Evolutionary conservation across 2,113 vertebrate genomes (phyloP), one percentile per base, ranked within the genome.

Genomic region (Chionomys nivalis): DNA sequence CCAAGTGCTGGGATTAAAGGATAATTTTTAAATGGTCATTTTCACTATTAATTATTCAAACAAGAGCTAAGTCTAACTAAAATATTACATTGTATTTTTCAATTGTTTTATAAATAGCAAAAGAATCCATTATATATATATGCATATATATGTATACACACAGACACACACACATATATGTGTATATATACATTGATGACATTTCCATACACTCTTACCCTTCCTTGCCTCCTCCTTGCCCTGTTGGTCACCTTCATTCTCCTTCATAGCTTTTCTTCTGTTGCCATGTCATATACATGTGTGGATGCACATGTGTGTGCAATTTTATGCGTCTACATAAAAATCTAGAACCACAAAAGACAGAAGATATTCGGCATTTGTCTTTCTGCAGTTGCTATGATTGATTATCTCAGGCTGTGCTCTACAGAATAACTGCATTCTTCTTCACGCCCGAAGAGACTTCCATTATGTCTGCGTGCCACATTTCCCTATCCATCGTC

Each of bases 61-160:
- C 26, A 87, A 94, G 81, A 87, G 63, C 76, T 77, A 96, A 87
- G 39, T 93, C 75, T 92, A 79, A 66, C 72, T 78, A 89, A 47
- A 58, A 47, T 77, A 92, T 76, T 79, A 68, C 94, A 55, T 55
- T 89, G 4, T 33, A 19, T n/a, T 47, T 93, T 42, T 31, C 49
- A 94, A n/a, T 92, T 94, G 21, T 58, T 4, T 90, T 55, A 93
- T 70, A 94, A 81, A 63, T 83, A 81, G 72, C 36, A 75, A 83
- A 21, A 58, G 5, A 58, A 58, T 58, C 55, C 55, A 58, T 58
- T 58, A 58, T 58, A 58, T 58, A 19, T 58, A 58, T 58, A 0
- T 55, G 16, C 16, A 49, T 10, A 9, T 47, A 9, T 49, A 49
- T 49, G 13, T 52, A 52, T 14, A 52, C 61, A 63, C 61, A 63